phyloP scores from a whole-genome alignment of 2,113 vertebrate genomes.

The Syngnathus scovelli region DNA sequence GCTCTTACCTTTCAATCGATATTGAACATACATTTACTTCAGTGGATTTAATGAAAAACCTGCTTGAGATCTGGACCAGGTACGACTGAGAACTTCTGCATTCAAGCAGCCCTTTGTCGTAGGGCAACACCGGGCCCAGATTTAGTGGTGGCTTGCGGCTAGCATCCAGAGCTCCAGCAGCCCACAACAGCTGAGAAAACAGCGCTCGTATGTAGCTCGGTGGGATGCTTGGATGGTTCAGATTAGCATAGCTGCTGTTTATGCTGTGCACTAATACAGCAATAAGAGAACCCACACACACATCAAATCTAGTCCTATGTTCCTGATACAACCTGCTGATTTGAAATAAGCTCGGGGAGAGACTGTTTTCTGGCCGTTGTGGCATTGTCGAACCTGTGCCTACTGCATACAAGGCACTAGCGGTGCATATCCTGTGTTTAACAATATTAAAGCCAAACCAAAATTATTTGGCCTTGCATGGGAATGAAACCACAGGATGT shows the following conservation, averaged over 20 bases:
- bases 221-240: conserved; percentile 40
- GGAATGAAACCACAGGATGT: conserved; percentile 43
- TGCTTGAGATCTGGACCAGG: not conserved
- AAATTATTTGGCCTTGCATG: conserved; percentile 40
- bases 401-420: not conserved
- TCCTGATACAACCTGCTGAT: not conserved
- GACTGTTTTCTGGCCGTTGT: not conserved
- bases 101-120: conserved; percentile 38
- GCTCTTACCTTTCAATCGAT: not conserved
- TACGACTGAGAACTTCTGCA: conserved; percentile 2
- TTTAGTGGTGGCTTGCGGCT: conserved; percentile 35
- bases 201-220: conserved; percentile 43
- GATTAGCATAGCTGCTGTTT: conserved; percentile 62
- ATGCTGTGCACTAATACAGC: conserved; percentile 46
- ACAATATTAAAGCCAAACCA: conserved; percentile 53
- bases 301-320: too few species aligned
- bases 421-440: conserved; percentile 37
- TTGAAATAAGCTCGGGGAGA: not conserved
- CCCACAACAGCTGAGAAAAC: conserved; percentile 63
- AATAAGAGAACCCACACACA: not conserved
- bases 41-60: conserved; percentile 6
- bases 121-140: conserved; percentile 26
- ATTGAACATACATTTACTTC: not conserved
- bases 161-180: conserved; percentile 27
- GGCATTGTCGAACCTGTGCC: not conserved